Conservation (phyloP, 2,113 vertebrate genomes). For the Nothocercus nigrocapillus region DNA sequence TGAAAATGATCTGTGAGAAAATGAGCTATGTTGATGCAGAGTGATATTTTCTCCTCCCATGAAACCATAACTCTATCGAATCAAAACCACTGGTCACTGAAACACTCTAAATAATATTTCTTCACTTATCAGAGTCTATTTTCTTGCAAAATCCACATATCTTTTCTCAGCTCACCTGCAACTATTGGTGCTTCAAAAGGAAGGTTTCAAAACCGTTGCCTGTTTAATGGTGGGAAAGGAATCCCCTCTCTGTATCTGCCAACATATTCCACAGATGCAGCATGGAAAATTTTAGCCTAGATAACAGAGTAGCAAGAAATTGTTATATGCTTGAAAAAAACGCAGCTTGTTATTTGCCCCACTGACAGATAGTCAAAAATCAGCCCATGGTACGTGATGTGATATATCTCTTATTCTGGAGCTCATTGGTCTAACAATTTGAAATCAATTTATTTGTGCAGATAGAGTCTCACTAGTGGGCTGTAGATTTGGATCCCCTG, state of each 20-base stretch:
- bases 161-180: not conserved
- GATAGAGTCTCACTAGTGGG: not conserved
- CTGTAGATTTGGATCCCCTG: not conserved
- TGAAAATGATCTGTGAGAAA: constrained; percentile 10
- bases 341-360: not conserved
- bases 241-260: not conserved
- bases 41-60: not conserved
- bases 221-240: not conserved
- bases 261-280: not conserved
- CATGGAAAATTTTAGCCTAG: not conserved
- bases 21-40: not conserved
- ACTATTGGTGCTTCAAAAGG: not conserved
- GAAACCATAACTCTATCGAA: not conserved
- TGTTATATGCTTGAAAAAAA: not conserved
- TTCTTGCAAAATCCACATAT: not conserved
- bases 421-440: not conserved
- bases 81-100: not conserved
- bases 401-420: not conserved
- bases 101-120: not conserved
- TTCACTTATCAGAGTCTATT: not conserved
- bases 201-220: not conserved
- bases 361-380: not conserved
- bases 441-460: not conserved
- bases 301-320: not conserved
- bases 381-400: fast-evolving